phyloP scores from a whole-genome alignment of 2,888 invertebrate genomes.

The Harmothoe impar region DNA sequence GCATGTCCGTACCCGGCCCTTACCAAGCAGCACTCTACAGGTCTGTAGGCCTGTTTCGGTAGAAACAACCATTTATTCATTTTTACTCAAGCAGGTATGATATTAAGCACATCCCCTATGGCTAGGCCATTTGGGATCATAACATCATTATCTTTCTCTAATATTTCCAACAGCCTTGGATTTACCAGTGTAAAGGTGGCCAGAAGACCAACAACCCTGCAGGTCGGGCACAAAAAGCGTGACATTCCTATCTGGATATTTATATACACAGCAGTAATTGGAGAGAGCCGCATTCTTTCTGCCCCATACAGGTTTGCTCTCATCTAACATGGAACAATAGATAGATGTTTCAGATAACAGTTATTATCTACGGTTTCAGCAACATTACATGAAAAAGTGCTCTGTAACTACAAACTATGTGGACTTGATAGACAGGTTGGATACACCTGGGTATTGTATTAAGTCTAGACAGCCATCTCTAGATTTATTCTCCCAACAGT shows the following conservation, averaged over 20 bases:
- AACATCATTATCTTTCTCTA: slow-evolving; percentile 21
- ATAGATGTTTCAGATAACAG: background rate
- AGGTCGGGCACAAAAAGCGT: background rate
- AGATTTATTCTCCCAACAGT: too few species aligned
- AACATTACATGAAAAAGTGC: background rate
- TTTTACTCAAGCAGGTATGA: too few species aligned
- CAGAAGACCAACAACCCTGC: background rate
- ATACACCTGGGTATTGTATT: too few species aligned
- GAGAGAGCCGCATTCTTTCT: background rate
- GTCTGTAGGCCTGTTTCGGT: too few species aligned
- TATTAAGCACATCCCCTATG: too few species aligned
- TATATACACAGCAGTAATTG: background rate
- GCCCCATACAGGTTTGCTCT: background rate
- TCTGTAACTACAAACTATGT: background rate
- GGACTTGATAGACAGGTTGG: too few species aligned
- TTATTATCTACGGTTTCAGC: background rate
- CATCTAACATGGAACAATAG: background rate
- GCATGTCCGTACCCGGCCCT: too few species aligned
- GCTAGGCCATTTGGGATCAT: background rate
- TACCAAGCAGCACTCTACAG: too few species aligned
- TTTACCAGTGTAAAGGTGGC: background rate
- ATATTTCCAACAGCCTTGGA: background rate
- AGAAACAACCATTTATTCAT: too few species aligned
- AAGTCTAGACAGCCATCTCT: too few species aligned
- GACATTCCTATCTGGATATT: background rate